Base-by-base conservation (phyloP, 2,888 invertebrate genomes). In the Hetaerina titia region DNA sequence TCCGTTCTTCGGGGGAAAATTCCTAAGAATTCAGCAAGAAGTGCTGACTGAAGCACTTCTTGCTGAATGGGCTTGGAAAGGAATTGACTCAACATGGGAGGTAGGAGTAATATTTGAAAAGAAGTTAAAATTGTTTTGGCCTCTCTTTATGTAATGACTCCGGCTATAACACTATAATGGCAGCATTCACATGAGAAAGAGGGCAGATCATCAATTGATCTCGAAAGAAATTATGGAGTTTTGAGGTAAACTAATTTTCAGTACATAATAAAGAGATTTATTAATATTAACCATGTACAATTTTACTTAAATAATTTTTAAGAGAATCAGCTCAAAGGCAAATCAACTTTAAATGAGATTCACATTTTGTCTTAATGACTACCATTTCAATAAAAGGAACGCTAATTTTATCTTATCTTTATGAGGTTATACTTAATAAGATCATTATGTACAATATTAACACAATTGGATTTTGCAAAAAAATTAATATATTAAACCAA, bases 241-340 rank as follows among this genome's bases (percentile, higher is more conserved):
- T 45, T 45, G 45, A 45, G 45, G 45, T 45, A 45, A 60, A 81
- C 69, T 8, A 69, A 31, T 31, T 31, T 31, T 81, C 31, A 81
- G 81, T 92, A 92, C 74, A 92, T 92, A 92, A 92, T 92, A 92
- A 92, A 92, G 92, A 92, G 64, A 92, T 92, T 92, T 92, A 92
- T 92, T 92, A 69, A 56, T 69, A 74, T 92, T 69, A 92, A 92
- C 74, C 92, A 92, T 69, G 56, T 92, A 92, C 92, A 92, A 56
- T 69, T 60, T 92, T 63, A 92, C 74, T 92, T 92, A 92, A 92
- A 92, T 92, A 92, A 92, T 92, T 90, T 92, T 92, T 31, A 56
- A 25, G 69, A 69, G 69, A n/a, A 56, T 69, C 45, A 69, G n/a
- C 56, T 69, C 64, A n/a, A 56, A 56, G 45, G 45, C 64, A 92